Conservation (phyloP, 2,797 vertebrate genomes). For the Chiroxiphia lanceolata region DNA sequence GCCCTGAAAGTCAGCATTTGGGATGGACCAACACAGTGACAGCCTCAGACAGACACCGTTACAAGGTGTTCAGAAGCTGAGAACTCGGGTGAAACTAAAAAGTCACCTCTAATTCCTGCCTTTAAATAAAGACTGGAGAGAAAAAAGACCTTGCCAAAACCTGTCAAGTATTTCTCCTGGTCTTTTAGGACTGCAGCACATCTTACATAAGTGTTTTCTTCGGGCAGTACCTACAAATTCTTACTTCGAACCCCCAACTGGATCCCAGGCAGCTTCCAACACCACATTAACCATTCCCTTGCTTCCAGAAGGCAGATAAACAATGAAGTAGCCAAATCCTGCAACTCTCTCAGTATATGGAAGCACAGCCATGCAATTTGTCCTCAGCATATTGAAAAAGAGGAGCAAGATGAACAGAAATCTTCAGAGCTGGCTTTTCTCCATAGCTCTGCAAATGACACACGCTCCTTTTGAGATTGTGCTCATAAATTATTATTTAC, state of each 20-base stretch:
- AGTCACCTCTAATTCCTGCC: background rate
- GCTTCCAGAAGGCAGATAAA: background rate
- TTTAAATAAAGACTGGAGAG: background rate
- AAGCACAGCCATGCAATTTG: background rate
- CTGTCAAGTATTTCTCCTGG: background rate
- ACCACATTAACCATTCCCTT: background rate
- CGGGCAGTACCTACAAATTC: background rate
- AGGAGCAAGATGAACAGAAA: background rate
- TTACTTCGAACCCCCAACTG: background rate
- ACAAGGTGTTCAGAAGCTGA: background rate
- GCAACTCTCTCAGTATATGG: background rate
- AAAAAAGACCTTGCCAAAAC: background rate
- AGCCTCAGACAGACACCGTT: background rate
- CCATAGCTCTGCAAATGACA: background rate
- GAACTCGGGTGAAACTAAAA: background rate
- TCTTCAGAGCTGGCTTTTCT: background rate
- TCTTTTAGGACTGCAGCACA: too few species aligned
- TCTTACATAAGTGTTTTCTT: too few species aligned
- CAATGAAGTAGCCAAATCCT: background rate
- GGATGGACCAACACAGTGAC: background rate
- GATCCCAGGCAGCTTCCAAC: background rate
- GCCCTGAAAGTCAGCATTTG: background rate
- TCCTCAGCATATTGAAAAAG: background rate
- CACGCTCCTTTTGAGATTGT: accelerated
- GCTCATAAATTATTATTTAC: background rate